Conservation (phyloP, 1,140 invertebrate species). For the Pogonomyrmex californicus region DNA sequence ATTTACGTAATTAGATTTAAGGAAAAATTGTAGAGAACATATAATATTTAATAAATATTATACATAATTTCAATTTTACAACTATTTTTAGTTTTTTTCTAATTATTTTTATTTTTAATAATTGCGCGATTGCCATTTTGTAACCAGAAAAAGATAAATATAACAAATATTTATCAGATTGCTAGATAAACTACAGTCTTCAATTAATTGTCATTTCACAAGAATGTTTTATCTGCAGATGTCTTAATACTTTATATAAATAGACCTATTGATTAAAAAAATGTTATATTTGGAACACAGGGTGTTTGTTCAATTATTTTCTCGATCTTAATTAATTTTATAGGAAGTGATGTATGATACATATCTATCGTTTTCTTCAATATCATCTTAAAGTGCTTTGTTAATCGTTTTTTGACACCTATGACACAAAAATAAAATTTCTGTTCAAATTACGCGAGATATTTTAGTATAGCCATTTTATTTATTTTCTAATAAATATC, state of each 20-base stretch:
- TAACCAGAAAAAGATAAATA: neutral
- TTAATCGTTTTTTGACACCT: neutral
- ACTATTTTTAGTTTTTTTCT: no score
- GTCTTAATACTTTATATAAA: neutral
- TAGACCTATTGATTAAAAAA: neutral
- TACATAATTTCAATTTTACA: no score
- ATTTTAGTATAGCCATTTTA: neutral
- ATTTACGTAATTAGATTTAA: no score
- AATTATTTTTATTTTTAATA: neutral
- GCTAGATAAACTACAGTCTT: neutral
- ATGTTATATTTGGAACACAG: neutral
- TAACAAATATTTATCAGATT: neutral
- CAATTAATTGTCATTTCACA: neutral
- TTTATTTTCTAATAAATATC: neutral
- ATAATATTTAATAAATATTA: no score
- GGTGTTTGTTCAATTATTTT: neutral
- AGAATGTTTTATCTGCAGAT: neutral
- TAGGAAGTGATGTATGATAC: neutral
- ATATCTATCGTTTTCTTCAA: neutral
- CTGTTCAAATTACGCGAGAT: neutral
- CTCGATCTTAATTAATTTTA: neutral
- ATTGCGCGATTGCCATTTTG: neutral
- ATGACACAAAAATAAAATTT: neutral
- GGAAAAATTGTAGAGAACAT: no score
- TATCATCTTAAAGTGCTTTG: neutral